phyloP scores from a whole-genome alignment of 2,797 vertebrate species.

The Arctocebus calabarensis region DNA sequence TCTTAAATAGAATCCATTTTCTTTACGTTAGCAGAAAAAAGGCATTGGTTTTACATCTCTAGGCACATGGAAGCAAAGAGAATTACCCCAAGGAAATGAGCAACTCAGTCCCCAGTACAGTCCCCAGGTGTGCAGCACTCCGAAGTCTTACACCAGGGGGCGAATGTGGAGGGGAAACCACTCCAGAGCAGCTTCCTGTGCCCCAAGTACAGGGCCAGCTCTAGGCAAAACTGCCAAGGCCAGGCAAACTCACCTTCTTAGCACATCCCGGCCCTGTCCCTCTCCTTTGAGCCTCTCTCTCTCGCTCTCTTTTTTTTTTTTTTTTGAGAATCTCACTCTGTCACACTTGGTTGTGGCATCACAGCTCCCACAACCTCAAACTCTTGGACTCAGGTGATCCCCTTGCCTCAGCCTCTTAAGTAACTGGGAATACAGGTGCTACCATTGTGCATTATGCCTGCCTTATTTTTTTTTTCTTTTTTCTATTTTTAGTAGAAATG shows the following conservation, averaged over 20 bases:
- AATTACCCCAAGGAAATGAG: neutral
- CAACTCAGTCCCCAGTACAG: neutral
- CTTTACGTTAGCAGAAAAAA: neutral
- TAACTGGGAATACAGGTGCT: too few relatives aligned
- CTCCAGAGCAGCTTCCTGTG: too few relatives aligned
- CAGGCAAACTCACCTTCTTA: neutral
- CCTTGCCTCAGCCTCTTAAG: too few relatives aligned
- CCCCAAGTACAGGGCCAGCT: neutral
- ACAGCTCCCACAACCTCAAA: too few relatives aligned
- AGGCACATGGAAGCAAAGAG: neutral
- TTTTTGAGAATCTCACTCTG: too few relatives aligned
- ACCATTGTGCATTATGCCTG: too few relatives aligned
- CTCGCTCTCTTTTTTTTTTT: too few relatives aligned
- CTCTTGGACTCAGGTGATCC: too few relatives aligned
- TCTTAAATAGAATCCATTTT: neutral
- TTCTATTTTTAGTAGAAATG: too few relatives aligned
- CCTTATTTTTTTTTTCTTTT: too few relatives aligned
- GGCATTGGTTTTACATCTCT: neutral
- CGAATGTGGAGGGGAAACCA: neutral
- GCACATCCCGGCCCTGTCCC: rapidly evolving
- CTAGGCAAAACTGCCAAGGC: neutral
- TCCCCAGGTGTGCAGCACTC: neutral
- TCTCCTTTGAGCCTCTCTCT: neutral
- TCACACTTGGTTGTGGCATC: too few relatives aligned
- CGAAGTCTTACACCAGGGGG: too few relatives aligned